These are phyloP conservation scores for Lumbricus terrestris DNA, from an alignment of 2,888 invertebrate genomes.

Conservation along the genomic window DNA sequence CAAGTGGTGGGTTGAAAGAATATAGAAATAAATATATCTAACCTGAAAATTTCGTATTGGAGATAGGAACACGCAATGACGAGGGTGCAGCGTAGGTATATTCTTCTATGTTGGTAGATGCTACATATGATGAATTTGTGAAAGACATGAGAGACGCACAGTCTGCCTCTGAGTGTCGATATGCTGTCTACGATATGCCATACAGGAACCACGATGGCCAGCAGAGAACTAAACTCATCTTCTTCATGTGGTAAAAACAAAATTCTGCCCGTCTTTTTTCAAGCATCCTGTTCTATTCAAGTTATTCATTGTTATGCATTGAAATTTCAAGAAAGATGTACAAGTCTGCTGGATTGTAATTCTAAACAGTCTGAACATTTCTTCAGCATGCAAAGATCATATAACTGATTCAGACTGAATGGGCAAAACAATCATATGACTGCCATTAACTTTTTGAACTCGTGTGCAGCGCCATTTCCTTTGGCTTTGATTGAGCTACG, in stretches of 20 bases:
- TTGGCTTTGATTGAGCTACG: too few relatives aligned
- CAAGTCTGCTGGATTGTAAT: neutral
- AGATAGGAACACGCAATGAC: neutral
- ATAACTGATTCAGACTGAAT: too few relatives aligned
- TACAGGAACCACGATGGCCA: slow-evolving; percentile 73
- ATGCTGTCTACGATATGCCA: slow-evolving; percentile 92
- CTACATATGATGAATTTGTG: slow-evolving; percentile 90
- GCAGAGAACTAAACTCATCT: slow-evolving; percentile 47
- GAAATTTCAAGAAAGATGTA: neutral
- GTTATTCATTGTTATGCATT: neutral
- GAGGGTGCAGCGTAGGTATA: neutral
- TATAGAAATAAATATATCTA: neutral
- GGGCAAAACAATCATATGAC: too few relatives aligned
- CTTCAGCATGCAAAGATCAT: too few relatives aligned
- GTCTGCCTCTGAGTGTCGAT: slow-evolving; percentile 83
- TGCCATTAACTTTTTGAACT: too few relatives aligned
- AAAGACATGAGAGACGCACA: slow-evolving; percentile 79
- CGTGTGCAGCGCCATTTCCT: too few relatives aligned
- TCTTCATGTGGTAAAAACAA: slow-evolving; percentile 50
- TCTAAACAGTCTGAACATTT: neutral
- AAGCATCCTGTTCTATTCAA: too few relatives aligned
- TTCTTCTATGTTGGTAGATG: slow-evolving; percentile 54
- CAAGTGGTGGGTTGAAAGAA: neutral
- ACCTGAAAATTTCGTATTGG: neutral
- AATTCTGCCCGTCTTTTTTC: neutral